These are phyloP conservation scores for Sinosuthora webbiana DNA, from an alignment of 2,113 vertebrate species.

Conservation along the genomic window DNA sequence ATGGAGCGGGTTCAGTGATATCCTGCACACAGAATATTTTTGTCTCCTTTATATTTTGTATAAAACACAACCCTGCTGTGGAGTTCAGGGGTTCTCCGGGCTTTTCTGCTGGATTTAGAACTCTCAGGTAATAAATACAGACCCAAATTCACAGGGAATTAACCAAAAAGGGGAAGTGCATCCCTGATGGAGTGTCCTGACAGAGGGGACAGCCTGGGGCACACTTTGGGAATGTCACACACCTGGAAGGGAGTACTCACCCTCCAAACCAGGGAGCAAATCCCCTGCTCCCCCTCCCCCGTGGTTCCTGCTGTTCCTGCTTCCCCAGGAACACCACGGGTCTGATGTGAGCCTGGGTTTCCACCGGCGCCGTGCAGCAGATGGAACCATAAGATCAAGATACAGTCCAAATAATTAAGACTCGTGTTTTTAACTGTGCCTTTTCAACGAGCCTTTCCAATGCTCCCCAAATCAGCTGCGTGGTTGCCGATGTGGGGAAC, in stretches of 20 bases:
- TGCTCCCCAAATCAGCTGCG: not conserved
- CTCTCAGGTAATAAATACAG: not conserved
- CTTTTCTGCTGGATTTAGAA: not conserved
- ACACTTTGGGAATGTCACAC: not conserved
- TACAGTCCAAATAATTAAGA: constrained; percentile 40
- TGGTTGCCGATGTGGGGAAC: not conserved
- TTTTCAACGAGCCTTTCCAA: constrained; percentile 33
- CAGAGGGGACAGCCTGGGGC: not conserved
- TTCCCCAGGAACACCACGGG: not conserved
- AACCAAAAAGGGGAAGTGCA: not conserved
- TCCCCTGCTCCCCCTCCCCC: not conserved
- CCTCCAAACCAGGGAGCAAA: not conserved
- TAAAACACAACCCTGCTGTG: not conserved
- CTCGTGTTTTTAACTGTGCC: constrained; percentile 13
- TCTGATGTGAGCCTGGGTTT: not conserved
- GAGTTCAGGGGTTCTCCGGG: not conserved
- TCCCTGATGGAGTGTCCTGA: not conserved
- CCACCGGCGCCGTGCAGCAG: not conserved
- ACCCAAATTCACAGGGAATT: fast-evolving
- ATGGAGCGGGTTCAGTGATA: fast-evolving
- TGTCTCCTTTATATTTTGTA: not conserved
- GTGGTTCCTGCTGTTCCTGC: not conserved
- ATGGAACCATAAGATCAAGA: constrained; percentile 35
- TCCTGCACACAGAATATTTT: not conserved
- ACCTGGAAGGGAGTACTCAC: not conserved